phyloP scores from a whole-genome alignment of 2,888 invertebrate species.

The Bhutanitis thaidina region DNA sequence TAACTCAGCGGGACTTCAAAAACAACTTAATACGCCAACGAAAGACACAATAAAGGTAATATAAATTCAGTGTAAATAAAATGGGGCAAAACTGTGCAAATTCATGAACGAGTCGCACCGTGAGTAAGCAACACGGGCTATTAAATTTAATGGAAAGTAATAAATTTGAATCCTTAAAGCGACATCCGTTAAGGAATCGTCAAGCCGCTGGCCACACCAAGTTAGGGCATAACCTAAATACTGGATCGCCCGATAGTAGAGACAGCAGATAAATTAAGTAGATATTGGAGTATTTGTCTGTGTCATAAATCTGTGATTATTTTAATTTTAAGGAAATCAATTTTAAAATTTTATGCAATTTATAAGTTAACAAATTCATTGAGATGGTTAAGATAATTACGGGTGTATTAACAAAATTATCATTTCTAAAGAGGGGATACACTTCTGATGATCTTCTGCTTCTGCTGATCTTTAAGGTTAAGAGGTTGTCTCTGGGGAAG shows the following conservation, averaged over 20 bases:
- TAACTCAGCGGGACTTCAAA: not conserved
- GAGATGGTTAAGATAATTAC: not conserved
- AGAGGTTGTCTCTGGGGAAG: no score
- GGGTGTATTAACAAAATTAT: no score
- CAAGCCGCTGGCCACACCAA: slow-evolving; percentile 23
- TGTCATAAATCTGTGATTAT: slow-evolving; percentile 14
- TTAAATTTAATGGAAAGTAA: slow-evolving; percentile 24
- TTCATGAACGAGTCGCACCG: not conserved
- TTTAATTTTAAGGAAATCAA: slow-evolving; percentile 6
- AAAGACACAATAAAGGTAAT: not conserved
- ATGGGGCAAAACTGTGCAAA: not conserved
- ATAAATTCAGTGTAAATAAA: slow-evolving; percentile 4
- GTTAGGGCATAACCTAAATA: slow-evolving; percentile 60
- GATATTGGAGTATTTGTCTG: not conserved
- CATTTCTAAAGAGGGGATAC: no score
- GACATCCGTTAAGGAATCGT: slow-evolving; percentile 40
- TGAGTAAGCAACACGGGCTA: slow-evolving; percentile 7
- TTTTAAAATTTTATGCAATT: not conserved
- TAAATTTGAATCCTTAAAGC: slow-evolving; percentile 34
- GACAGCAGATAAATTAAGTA: slow-evolving; percentile 29
- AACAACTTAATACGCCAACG: not conserved
- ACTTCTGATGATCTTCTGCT: no score
- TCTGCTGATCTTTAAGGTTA: no score
- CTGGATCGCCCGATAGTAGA: slow-evolving; percentile 33
- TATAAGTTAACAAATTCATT: slow-evolving; percentile 2